Evolutionary conservation across 2,888 invertebrate species (phyloP), one percentile per base, ranked within the genome.

Genomic region (Limenitis camilla): DNA sequence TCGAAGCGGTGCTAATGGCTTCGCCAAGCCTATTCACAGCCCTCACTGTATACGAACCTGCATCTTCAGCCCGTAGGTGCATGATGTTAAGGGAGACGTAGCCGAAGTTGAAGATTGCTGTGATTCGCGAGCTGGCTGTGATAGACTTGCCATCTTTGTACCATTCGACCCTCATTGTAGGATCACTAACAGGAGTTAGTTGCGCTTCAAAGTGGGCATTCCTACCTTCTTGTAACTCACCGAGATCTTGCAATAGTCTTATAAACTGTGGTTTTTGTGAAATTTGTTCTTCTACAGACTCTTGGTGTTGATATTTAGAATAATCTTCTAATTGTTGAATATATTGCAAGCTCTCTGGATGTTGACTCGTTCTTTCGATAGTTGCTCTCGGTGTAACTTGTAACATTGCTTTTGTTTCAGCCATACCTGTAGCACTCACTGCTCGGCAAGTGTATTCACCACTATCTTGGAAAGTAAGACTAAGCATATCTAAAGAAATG

Each of bases 61-160:
- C 93, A 92, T 99, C 99, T 92, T 99, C 98, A 90, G 94, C 93
- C 90, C 97, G 94, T 91, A 98, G 94, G 93, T 98, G 97, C 93
- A 97, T 91, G 86, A 99, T 97, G 89, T 98, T 98, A 75, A 98
- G 93, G 89, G 97, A 96, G 89, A 98, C 97, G 91, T 97, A 97
- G 81, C 98, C 98, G 92, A 98, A 98, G 92, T 98, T 98, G 92
- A 96, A 96, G 90, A 96, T 96, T 80, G 97, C 96, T 79, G 96
- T 96, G 88, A 97, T 97, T 88, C 98, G 93, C 79, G 97, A 97
- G 88, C 98, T 98, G 76, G 97, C 96, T 87, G 96, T 97, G 71
- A 99, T 94, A 30, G 97, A 93, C 79, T 93, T 91, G 65, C 97
- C 98, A 90, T 96, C 96, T 88, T 96, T 96, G 88, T 94, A 96